These are phyloP conservation scores for Papilio machaon DNA, from an alignment of 1,140 invertebrate species.

Conservation along the genomic window DNA sequence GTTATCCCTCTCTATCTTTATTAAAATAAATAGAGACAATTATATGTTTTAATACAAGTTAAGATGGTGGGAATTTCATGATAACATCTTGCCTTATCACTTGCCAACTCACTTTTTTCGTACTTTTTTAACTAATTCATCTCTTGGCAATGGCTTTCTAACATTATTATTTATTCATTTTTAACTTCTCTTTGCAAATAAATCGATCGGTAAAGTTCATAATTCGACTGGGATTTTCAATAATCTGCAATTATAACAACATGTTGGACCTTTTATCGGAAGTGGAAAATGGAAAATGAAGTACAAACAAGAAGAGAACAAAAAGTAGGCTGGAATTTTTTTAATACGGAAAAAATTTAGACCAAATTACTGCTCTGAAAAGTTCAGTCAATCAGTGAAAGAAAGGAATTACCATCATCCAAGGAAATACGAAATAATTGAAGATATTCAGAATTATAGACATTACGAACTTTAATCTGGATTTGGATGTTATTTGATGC, in stretches of 20 bases:
- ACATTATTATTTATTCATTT: background rate
- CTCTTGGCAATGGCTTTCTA: conserved; percentile 11
- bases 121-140: background rate
- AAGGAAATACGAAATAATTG: background rate
- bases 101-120: background rate
- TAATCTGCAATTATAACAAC: too few species aligned
- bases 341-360: background rate
- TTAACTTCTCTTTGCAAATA: background rate
- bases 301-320: background rate
- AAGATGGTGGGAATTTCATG: background rate
- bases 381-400: background rate
- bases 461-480: background rate
- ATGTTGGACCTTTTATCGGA: background rate
- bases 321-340: background rate
- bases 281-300: background rate
- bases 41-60: background rate
- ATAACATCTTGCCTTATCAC: background rate
- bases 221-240: background rate
- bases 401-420: background rate
- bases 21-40: background rate
- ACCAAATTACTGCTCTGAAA: background rate
- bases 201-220: background rate
- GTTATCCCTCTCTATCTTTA: background rate
- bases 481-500: too few species aligned
- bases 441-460: background rate